Evolutionary conservation across 2,113 vertebrate species (phyloP).

Genomic region (Heloderma charlesbogerti): DNA sequence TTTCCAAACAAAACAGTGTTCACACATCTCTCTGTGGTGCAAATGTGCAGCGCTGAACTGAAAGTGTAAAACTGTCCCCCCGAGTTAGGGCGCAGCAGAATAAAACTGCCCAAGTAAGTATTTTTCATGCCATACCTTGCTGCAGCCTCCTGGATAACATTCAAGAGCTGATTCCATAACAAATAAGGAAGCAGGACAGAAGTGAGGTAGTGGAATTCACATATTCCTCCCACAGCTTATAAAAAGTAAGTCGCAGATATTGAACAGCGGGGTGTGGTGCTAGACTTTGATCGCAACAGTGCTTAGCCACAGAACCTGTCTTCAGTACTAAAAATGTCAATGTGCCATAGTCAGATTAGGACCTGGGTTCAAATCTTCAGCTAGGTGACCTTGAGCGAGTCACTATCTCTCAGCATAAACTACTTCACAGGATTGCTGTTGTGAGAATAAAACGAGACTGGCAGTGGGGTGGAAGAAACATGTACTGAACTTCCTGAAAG

Average conservation of each 20-base stretch:
- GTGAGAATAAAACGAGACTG: not conserved
- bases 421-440: not conserved
- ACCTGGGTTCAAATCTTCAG: not conserved
- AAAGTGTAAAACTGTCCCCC: not conserved
- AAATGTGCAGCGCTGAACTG: not conserved
- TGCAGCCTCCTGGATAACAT: too few species aligned
- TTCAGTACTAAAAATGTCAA: not conserved
- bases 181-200: not conserved
- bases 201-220: not conserved
- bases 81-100: not conserved
- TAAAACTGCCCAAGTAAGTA: too few species aligned
- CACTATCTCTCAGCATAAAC: rapidly evolving
- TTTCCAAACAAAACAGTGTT: not conserved
- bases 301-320: not conserved
- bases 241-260: not conserved
- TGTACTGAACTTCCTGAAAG: not conserved
- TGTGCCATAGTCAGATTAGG: not conserved
- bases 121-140: not conserved
- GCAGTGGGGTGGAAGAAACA: not conserved
- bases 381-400: not conserved
- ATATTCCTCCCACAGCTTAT: not conserved
- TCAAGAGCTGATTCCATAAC: not conserved
- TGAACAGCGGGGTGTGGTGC: not conserved
- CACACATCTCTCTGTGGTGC: not conserved
- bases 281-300: not conserved